Evolutionary conservation across 2,797 vertebrate species (phyloP).

Genomic region (Coilia nasus): DNA sequence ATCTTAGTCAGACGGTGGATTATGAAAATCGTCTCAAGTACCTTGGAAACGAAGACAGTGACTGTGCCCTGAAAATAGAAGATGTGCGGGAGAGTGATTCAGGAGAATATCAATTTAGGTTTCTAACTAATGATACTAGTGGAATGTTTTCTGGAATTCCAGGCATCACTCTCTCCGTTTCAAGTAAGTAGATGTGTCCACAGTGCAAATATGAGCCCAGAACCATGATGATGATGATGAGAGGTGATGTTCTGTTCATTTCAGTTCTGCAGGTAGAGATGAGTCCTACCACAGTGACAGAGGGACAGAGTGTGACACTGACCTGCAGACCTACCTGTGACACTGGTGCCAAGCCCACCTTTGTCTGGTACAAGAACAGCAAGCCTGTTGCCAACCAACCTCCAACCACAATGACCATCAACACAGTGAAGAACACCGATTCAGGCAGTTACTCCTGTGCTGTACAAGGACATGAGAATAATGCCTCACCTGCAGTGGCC

Average conservation of each 20-base stretch:
- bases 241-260: neutral
- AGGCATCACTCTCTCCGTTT: conserved; percentile 46
- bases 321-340: conserved; percentile 55
- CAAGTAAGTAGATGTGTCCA: conserved; percentile 42
- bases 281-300: conserved; percentile 40
- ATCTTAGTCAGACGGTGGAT: neutral
- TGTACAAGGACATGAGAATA: neutral
- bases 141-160: neutral
- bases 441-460: neutral
- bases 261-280: conserved; percentile 24
- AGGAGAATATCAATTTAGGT: conserved; percentile 39
- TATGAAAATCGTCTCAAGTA: conserved; percentile 12
- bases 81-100: conserved; percentile 46
- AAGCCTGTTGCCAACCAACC: neutral
- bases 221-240: neutral
- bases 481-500: neutral
- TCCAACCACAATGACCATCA: neutral
- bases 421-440: neutral
- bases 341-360: conserved; percentile 37
- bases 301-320: conserved; percentile 52
- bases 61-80: conserved; percentile 34
- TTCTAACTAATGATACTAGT: neutral
- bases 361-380: conserved; percentile 35
- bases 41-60: neutral
- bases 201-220: neutral